These are phyloP conservation scores for Turritopsis rubra DNA, from an alignment of 30 jellyfish, hydroid and myxozoan genomes.

Conservation along the genomic window DNA sequence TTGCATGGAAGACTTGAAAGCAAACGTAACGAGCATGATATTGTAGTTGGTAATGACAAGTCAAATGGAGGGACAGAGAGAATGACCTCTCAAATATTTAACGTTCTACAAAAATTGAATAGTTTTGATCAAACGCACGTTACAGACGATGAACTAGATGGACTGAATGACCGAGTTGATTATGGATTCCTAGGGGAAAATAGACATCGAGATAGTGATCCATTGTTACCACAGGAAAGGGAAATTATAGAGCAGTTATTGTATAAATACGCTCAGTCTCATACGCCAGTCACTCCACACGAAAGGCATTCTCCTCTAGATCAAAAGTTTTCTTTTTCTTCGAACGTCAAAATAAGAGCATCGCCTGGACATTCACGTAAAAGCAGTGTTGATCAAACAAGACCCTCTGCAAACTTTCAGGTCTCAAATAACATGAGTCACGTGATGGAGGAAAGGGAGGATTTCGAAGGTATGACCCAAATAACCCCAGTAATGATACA, in stretches of 20 bases:
- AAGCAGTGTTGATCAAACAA: constrained; percentile 21
- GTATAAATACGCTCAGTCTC: constrained; percentile 15
- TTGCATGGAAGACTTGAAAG: neutral
- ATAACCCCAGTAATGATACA: no score
- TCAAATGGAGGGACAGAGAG: neutral
- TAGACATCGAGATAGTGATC: constrained; percentile 22
- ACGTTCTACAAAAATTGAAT: neutral
- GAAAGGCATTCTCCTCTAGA: neutral
- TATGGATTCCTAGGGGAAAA: neutral
- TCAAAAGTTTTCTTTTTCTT: constrained; percentile 19
- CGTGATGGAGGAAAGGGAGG: neutral
- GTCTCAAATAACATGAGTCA: neutral
- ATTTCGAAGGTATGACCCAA: neutral
- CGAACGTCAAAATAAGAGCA: constrained; percentile 28
- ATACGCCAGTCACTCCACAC: neutral
- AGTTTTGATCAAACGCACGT: constrained; percentile 2
- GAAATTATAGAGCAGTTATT: constrained; percentile 27
- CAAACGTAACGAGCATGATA: neutral
- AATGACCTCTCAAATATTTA: neutral
- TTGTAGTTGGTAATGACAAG: neutral
- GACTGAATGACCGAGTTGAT: no score
- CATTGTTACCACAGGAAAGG: constrained; percentile 28
- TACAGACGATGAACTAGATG: neutral
- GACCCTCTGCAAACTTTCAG: neutral
- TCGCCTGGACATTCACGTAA: constrained; percentile 32